Percentiles rank a stretch among this genome's conserved stretches.
Evolutionary conservation across 1,140 invertebrate species (phyloP).

Genomic region (Maniola jurtina): DNA sequence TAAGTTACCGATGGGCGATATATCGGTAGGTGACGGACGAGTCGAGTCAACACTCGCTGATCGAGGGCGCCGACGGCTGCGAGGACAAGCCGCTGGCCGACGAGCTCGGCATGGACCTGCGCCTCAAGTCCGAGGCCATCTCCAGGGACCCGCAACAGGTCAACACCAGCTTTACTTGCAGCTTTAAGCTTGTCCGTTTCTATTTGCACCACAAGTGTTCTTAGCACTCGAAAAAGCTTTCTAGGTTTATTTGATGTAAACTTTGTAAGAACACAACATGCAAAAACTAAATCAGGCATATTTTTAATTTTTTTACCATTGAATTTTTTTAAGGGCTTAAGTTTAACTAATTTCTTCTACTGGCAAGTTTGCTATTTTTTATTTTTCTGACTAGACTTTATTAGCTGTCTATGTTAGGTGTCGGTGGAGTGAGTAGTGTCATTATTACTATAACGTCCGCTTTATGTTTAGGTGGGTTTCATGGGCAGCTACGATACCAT

Average conservation of each 20-base stretch:
- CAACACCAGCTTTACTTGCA: slow-evolving; percentile 1
- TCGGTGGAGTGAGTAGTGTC: too few species aligned
- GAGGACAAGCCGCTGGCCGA: slow-evolving; percentile 47
- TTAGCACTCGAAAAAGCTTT: too few species aligned
- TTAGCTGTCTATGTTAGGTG: too few species aligned
- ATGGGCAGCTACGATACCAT: slow-evolving; percentile 75
- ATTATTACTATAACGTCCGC: neutral
- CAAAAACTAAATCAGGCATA: neutral
- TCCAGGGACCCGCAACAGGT: slow-evolving; percentile 53
- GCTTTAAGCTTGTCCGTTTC: neutral
- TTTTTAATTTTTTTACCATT: slow-evolving; percentile 11
- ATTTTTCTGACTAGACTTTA: too few species aligned
- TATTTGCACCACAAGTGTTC: neutral
- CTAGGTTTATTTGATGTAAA: too few species aligned
- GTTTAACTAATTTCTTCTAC: neutral
- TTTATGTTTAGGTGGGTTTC: slow-evolving; percentile 66
- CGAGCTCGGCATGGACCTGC: slow-evolving; percentile 73
- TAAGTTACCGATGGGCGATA: neutral
- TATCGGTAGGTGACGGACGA: slow-evolving; percentile 80
- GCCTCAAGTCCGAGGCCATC: slow-evolving; percentile 77
- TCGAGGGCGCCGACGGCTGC: slow-evolving; percentile 53
- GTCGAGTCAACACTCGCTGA: slow-evolving; percentile 79
- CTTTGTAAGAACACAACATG: neutral
- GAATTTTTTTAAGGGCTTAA: neutral
- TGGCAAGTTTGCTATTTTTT: too few species aligned